Evolutionary conservation across 2,113 vertebrate species (phyloP).

Genomic region (Anarhynchus alexandrinus): DNA sequence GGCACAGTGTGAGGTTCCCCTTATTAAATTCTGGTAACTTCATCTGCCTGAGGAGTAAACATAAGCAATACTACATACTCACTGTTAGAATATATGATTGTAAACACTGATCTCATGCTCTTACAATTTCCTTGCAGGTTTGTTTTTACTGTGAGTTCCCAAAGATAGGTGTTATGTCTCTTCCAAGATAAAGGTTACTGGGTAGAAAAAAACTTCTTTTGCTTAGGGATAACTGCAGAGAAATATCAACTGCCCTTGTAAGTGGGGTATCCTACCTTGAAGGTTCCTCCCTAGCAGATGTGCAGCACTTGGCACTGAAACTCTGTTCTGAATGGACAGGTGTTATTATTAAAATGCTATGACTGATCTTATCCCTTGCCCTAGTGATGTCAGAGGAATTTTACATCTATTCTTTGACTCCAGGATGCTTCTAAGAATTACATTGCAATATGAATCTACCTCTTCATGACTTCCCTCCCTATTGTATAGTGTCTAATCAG

Average conservation of each 20-base stretch:
- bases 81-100: neutral
- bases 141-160: neutral
- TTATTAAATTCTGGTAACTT: neutral
- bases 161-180: neutral
- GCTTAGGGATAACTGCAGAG: neutral
- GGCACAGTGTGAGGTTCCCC: neutral
- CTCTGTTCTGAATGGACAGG: neutral
- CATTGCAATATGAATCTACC: neutral
- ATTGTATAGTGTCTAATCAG: neutral
- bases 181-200: neutral
- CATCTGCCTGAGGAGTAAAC: neutral
- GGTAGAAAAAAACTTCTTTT: neutral
- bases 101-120: neutral
- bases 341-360: neutral
- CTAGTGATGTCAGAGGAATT: neutral
- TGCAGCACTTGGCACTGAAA: neutral
- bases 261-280: neutral
- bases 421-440: neutral
- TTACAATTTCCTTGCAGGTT: neutral
- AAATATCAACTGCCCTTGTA: neutral
- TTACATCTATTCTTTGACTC: neutral
- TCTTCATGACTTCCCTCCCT: neutral
- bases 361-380: neutral
- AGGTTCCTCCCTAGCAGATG: neutral
- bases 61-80: neutral